Base-by-base conservation (phyloP, 2,113 vertebrate species). In the Podarcis cretensis region DNA sequence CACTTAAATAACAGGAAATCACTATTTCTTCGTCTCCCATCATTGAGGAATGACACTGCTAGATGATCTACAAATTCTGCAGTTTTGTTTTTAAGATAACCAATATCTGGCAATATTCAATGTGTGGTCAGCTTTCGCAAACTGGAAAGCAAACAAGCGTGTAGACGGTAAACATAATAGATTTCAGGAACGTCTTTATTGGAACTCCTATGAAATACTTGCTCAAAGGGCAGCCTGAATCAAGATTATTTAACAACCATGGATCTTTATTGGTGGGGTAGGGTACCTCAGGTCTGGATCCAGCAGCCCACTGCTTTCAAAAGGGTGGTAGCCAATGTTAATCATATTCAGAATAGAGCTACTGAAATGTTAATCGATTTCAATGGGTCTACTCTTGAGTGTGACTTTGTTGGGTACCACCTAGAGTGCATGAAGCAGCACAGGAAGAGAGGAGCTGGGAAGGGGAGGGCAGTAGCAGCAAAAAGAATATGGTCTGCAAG, bases 131-230 rank as follows among this genome's bases (percentile, higher is more conserved):
- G 40, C 40, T 71, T 71, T 43, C 43, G 32, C 43, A n/a, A 57
- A 37, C 48, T 73, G 10, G 12, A 84, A 68, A 76, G 18, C 8
- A 84, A 27, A 35, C 32, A 48, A 48, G 48, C 9, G 9, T 48
- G 48, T 48, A 48, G 48, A 10, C 48, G 48, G 48, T 78, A 23
- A 40, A 27, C 27, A 68, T 79, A 83, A 75, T 13, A 37, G 30
- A 43, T 88, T n/a, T 88, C 92, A 76, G 25, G 91, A 84, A 69
- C 89, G n/a, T 35, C 1, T 97, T 96, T 94, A 95, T 96, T 96
- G 68, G 85, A 18, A 83, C 89, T 94, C 94, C 92, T 35, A 85
- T 83, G 92, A 57, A 94, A 83, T 69, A 94, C 59, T 95, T 69
- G 87, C 91, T 89, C 91, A 92, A 93, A 80, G 90, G 66, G 59